Evolutionary conservation across 2,797 vertebrate genomes (phyloP).

Genomic region (Myotis findleyi): DNA sequence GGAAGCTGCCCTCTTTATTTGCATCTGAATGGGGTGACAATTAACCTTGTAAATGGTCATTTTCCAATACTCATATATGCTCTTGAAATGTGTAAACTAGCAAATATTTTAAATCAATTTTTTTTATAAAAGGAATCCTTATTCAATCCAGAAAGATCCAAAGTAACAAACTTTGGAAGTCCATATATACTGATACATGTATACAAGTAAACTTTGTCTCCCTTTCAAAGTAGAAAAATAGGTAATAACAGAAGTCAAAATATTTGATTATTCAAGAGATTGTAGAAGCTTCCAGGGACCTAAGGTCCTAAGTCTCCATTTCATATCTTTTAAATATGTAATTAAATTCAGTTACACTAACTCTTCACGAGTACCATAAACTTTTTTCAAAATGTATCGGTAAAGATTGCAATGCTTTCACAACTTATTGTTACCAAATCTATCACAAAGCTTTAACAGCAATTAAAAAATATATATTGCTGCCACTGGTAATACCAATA

Average conservation of each 20-base stretch:
- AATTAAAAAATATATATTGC: background rate
- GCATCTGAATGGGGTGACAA: background rate
- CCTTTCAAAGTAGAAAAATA: conserved; percentile 19
- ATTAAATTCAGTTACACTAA: background rate
- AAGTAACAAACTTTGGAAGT: background rate
- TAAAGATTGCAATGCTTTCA: background rate
- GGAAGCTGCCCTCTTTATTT: background rate
- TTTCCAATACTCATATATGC: background rate
- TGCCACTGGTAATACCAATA: background rate
- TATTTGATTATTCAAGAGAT: background rate
- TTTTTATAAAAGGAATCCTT: background rate
- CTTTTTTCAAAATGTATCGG: background rate
- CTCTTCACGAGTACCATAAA: background rate
- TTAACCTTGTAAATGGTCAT: background rate
- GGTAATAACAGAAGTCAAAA: background rate
- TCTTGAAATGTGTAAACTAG: background rate
- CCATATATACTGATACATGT: background rate
- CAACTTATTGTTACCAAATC: conserved; percentile 24
- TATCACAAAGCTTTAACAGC: background rate
- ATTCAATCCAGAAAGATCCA: background rate
- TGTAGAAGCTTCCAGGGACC: background rate
- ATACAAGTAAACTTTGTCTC: background rate
- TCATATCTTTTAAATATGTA: background rate
- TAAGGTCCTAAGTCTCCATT: background rate
- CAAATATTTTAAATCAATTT: background rate